Evolutionary conservation across 2,797 vertebrate species (phyloP), one percentile per base, ranked within the genome.

Genomic region (Anniella stebbinsi): DNA sequence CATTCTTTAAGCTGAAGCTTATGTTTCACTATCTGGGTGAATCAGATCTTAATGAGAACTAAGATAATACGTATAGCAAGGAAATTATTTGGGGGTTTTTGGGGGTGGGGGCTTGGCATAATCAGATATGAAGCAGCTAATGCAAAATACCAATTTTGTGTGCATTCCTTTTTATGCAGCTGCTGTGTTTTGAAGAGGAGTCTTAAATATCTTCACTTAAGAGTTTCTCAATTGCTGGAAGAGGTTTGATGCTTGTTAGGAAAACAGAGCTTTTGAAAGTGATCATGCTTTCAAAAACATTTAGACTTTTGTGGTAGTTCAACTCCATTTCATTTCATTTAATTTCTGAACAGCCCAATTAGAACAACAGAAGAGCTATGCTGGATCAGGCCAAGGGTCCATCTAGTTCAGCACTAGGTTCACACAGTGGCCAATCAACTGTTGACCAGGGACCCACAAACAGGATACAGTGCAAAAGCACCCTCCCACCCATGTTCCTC

Each of bases 41-140:
- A 82, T 81, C 57, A 69, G 28, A 80, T 12, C 60, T 45, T 82
- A 86, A 73, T 85, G 25, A 91, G 70, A 66, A 54, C 21, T 73
- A 18, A 38, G 30, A 48, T 66, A 33, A 25, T 63, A 36, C 66
- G 10, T 18, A 76, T 18, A 63, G 51, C 33, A 73, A 85, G 33
- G 28, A 66, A 48, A 76, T 11, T 67, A 25, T 18, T 86, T 80
- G 41, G 33, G 48, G n/a, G 17, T 28, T 80, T 33, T 33, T 78
- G 66, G 36, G 51, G 9, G 25, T 25, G 12, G n/a, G n/a, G n/a
- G n/a, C 38, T 8, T 80, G 15, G 13, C 23, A 11, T 78, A 48
- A 80, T 41, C 80, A 51, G 33, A 51, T 88, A 75, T 25, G 69
- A 89, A 78, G 30, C 36, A 84, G 18, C 5, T 15, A 75, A 41